Evolutionary conservation across 2,113 vertebrate genomes (phyloP).

Genomic region (Podocnemis expansa): DNA sequence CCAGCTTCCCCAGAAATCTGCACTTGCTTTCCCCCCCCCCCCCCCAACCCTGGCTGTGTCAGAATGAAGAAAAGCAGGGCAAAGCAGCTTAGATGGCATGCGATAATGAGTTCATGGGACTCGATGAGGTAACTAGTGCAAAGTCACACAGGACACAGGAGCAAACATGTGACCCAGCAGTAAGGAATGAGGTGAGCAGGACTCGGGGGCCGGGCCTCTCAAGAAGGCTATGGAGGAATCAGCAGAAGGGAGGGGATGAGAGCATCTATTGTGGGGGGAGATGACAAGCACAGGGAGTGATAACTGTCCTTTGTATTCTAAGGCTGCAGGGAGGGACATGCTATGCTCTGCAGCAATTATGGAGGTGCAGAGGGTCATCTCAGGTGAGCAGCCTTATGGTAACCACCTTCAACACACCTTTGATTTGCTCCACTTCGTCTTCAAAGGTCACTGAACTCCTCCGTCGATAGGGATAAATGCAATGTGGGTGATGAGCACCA

Average conservation of each 20-base stretch:
- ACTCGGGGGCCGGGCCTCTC: neutral
- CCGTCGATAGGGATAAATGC: constrained; percentile 81
- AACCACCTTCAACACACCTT: constrained; percentile 80
- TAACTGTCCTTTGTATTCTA: neutral
- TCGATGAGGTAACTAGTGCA: neutral
- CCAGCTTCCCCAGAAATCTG: neutral
- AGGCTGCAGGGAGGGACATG: neutral
- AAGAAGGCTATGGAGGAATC: neutral
- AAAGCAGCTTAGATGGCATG: neutral
- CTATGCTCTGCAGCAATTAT: neutral
- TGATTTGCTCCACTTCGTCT: constrained; percentile 92
- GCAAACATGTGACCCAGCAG: neutral
- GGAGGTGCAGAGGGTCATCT: neutral
- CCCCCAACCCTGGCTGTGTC: neutral
- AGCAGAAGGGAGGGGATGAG: neutral
- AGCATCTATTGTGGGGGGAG: neutral
- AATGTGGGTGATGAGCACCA: constrained; percentile 71
- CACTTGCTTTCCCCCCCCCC: neutral
- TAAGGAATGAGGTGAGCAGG: neutral
- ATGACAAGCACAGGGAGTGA: neutral
- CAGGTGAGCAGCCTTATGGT: neutral
- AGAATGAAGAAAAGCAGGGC: neutral
- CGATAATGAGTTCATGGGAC: neutral
- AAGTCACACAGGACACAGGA: neutral
- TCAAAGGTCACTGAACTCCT: constrained; percentile 97